Conservation (phyloP, 2,888 invertebrate genomes). For the Eristalis arbustorum region DNA sequence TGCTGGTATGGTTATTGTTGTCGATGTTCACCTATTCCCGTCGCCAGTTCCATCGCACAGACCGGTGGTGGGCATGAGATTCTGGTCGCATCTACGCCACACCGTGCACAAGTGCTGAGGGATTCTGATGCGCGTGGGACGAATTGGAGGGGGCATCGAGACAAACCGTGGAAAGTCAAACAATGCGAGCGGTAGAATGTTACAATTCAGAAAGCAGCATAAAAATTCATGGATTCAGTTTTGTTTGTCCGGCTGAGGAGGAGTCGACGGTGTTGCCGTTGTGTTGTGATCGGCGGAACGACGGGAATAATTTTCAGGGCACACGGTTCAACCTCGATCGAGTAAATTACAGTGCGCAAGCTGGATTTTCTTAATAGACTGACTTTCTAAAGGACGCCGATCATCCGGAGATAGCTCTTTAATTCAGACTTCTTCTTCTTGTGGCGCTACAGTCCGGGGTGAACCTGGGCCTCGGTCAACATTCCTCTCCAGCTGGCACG, state of each 20-base stretch:
- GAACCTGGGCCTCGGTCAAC: too few species aligned
- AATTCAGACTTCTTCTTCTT: too few species aligned
- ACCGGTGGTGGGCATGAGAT: conserved; percentile 7
- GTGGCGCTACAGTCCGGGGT: too few species aligned
- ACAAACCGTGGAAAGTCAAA: conserved; percentile 43
- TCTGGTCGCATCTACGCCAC: conserved; percentile 38
- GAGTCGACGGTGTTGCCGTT: conserved; percentile 26
- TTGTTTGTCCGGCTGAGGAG: conserved; percentile 11
- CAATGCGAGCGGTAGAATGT: conserved; percentile 47
- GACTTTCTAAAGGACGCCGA: too few species aligned
- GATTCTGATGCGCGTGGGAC: background rate
- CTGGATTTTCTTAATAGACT: too few species aligned
- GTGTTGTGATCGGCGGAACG: background rate
- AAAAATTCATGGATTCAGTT: conserved; percentile 34
- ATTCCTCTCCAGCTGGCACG: too few species aligned
- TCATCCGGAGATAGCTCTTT: too few species aligned
- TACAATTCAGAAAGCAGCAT: conserved; percentile 38
- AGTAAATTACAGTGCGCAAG: too few species aligned
- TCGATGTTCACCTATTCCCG: conserved; percentile 26
- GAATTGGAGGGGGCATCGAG: conserved; percentile 17
- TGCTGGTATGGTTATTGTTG: conserved; percentile 53
- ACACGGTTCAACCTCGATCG: too few species aligned
- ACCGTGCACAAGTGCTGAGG: background rate
- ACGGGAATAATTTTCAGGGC: too few species aligned
- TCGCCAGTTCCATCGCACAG: too few species aligned